Evolutionary conservation across 2,888 invertebrate genomes (phyloP), one percentile per base, ranked within the genome.

Genomic region (Zelleria hepariella): DNA sequence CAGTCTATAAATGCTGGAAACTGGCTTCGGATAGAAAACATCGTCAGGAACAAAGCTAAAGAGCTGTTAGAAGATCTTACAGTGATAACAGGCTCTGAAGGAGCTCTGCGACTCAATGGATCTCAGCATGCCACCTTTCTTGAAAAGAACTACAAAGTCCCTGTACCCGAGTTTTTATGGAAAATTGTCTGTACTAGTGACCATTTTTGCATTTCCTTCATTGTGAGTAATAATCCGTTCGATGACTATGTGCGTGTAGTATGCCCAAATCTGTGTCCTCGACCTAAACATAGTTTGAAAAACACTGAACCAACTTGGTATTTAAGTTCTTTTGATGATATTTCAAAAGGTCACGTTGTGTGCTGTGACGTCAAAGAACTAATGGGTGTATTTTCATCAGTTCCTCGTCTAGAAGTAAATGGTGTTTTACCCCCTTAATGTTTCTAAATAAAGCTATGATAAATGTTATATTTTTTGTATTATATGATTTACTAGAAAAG

Each of bases 161-260:
- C 82, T 24, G 83, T 86, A 0, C 89, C 89, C 0, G 74, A 82
- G 67, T 85, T 73, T 69, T 74, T 80, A 58, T 90, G 82, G 81
- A 90, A 90, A 70, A 69, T 90, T 24, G 71, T 90, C 2, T 76
- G 82, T 63, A 76, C 82, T 61, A 70, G 70, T n/a, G 59, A 66
- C 2, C 68, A 78, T 53, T 65, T 75, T 53, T 90, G 78, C 10
- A 80, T 90, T n/a, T 89, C 80, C n/a, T 75, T 91, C 59, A 74
- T 91, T 1, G 74, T 79, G n/a, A 65, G 86, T 15, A 91, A 91
- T 67, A 87, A 90, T 76, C 90, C 90, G 1, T 82, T 80, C 66
- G 61, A 72, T 5, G 59, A 64, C 5, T 62, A 58, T 24, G 58
- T 65, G 18, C 71, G 72, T 27, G 59, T 69, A 24, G 65, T 77